Base-by-base conservation (phyloP, 2,797 vertebrate species). In the Sparus aurata region DNA sequence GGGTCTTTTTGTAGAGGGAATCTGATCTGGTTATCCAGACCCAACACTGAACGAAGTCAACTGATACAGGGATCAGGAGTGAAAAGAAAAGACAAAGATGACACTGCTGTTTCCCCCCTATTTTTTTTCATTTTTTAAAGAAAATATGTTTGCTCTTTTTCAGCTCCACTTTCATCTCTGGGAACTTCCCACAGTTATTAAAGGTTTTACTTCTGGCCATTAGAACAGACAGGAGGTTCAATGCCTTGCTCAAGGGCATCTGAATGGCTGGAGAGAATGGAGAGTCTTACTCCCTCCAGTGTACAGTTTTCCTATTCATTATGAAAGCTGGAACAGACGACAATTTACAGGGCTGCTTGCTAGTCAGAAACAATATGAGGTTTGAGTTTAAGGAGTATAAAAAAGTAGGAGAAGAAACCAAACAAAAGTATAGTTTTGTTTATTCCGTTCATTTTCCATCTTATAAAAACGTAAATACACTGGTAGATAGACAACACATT, bases 61-160 rank as follows among this genome's bases (percentile, higher is more conserved):
- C 49, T 50, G 76, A 90, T 69, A 73, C 59, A 17, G 18, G 59
- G 82, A 80, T 90, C 77, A 73, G 69, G 67, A 60, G 62, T 59
- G 66, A 84, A 59, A 80, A 75, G 84, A 87, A 80, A 87, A 88
- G 87, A 77, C 10, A 87, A n/a, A 52, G 85, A 89, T 86, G 91
- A 90, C 82, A 72, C 75, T 34, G 52, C 67, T 59, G 34, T 59
- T 79, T 70, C 60, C 6, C 30, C 27, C 18, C 13, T 23, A 22
- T 38, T 59, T 38, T 38, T 60, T 58, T 41, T 58, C 34, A n/a
- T 20, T 38, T 38, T 38, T 38, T 38, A 38, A 38, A 11, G 38
- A 4, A 50, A 20, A 63, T 9, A 61, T 23, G 63, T 41, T 23
- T 71, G 16, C 25, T 64, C 25, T 20, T 53, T 74, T 75, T 18